Percentiles rank a stretch among this genome's conserved stretches.
phyloP scores from a whole-genome alignment of 2,797 vertebrate species.

The Moxostoma hubbsi region DNA sequence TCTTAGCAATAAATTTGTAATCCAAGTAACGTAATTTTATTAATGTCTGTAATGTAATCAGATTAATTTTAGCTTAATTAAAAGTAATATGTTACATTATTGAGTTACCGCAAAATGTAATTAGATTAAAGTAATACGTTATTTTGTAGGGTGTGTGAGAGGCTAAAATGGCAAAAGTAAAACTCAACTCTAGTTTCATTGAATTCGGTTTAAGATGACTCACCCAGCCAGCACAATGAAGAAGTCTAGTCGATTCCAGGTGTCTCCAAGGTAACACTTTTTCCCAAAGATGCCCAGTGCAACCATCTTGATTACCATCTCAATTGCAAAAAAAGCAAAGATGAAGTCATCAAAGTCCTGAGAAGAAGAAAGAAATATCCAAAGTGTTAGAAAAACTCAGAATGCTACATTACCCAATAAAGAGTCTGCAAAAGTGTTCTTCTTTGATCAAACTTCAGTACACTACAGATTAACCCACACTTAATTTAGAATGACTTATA shows the following conservation, averaged over 20 bases:
- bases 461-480: not conserved
- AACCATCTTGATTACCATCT: conserved; percentile 99
- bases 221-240: conserved; percentile 97
- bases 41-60: too few relatives aligned
- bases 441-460: not conserved
- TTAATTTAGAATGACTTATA: conserved; percentile 25
- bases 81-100: too few relatives aligned
- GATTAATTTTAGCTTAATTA: too few relatives aligned
- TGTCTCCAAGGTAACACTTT: conserved; percentile 98
- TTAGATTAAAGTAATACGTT: too few relatives aligned
- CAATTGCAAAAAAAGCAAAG: conserved; percentile 98
- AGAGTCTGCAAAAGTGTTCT: not conserved
- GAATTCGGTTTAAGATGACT: conserved; percentile 65
- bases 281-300: conserved; percentile 97
- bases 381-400: conserved; percentile 15
- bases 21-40: too few relatives aligned
- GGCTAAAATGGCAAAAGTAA: not conserved
- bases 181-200: not conserved
- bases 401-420: conserved; percentile 2
- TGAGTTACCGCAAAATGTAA: too few relatives aligned
- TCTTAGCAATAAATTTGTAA: too few relatives aligned
- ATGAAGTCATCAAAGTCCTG: conserved; percentile 96
- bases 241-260: conserved; percentile 98
- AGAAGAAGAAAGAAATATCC: conserved; percentile 36
- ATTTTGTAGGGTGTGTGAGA: too few relatives aligned